These are phyloP conservation scores for Sialis fuliginosa DNA, from an alignment of 2,888 invertebrate species.

Conservation along the genomic window DNA sequence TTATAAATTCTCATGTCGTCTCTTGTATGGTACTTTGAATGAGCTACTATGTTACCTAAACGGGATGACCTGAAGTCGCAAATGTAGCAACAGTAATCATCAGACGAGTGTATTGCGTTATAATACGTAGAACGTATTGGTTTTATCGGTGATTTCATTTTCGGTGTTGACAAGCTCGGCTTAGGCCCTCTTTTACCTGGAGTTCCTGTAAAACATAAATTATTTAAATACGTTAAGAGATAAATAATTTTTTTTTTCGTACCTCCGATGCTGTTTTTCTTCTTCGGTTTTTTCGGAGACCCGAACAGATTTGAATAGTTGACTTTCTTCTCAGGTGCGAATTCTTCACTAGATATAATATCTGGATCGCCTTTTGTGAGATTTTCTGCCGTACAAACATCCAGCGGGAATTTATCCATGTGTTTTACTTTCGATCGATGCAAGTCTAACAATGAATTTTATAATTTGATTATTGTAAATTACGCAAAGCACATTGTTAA, in stretches of 20 bases:
- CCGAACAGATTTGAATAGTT: constrained; percentile 35
- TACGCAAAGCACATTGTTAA: too few relatives aligned
- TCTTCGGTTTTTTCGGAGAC: constrained; percentile 13
- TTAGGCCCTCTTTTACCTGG: neutral
- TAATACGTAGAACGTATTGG: too few relatives aligned
- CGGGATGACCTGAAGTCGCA: constrained; percentile 48
- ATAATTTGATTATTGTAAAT: neutral
- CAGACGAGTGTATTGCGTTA: too few relatives aligned
- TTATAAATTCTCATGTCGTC: constrained; percentile 19
- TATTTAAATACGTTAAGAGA: too few relatives aligned
- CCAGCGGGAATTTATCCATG: constrained; percentile 66
- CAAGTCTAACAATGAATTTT: constrained; percentile 28
- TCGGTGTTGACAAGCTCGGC: neutral
- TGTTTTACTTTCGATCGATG: constrained; percentile 42
- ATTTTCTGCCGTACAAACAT: constrained; percentile 56
- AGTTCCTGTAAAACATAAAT: neutral
- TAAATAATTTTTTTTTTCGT: too few relatives aligned
- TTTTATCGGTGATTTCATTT: too few relatives aligned
- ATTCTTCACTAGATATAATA: constrained; percentile 43
- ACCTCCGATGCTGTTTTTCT: too few relatives aligned
- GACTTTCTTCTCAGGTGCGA: constrained; percentile 30
- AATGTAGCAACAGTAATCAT: constrained; percentile 38
- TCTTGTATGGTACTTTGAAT: constrained; percentile 50
- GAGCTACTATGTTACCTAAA: constrained; percentile 54
- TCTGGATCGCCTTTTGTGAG: constrained; percentile 51